Base-by-base conservation (phyloP, 1,140 invertebrate genomes). In the Triops longicaudatus region DNA sequence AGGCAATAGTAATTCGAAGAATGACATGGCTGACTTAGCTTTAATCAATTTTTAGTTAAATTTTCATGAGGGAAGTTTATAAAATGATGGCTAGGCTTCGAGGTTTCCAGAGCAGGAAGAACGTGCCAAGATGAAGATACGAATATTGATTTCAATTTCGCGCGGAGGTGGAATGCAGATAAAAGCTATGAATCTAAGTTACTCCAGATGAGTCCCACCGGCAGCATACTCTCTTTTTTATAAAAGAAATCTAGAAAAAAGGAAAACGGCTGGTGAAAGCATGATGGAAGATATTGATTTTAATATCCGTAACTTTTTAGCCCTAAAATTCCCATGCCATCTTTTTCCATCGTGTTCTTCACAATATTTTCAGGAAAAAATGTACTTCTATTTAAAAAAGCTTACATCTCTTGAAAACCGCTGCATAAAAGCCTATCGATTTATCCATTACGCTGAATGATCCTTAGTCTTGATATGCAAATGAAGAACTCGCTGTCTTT, bases 111-210 rank as follows among this genome's bases (percentile, higher is more conserved):
- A 6, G 50, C 50, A n/a, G 14, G 50, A 63, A 63, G 50, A 63
- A 63, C 22, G 50, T 63, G 50, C 50, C 50, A 63, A 63, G 10
- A 63, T 22, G 50, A 63, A 14, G 22, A 63, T 63, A 63, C n/a
- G 50, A 22, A 63, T 63, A 63, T 63, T 63, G 50, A 63, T 63
- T 63, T 63, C 50, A 63, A 63, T 63, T 63, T 63, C 22, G 50
- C 50, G 50, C 50, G 50, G 22, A 63, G 50, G 50, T 63, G 50
- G 50, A 63, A 63, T 63, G 50, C 50, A 63, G 50, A 63, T 63
- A 63, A 63, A 9, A 63, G 50, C 50, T 22, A 63, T 63, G 50
- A 63, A 63, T 63, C 14, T 22, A 63, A 63, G 50, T 63, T 63
- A 63, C 50, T 22, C 50, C 50, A 63, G 50, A 63, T 63, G 50